These are phyloP conservation scores for Rattus rattus DNA, from an alignment of 2,113 vertebrate species.

Conservation along the genomic window DNA sequence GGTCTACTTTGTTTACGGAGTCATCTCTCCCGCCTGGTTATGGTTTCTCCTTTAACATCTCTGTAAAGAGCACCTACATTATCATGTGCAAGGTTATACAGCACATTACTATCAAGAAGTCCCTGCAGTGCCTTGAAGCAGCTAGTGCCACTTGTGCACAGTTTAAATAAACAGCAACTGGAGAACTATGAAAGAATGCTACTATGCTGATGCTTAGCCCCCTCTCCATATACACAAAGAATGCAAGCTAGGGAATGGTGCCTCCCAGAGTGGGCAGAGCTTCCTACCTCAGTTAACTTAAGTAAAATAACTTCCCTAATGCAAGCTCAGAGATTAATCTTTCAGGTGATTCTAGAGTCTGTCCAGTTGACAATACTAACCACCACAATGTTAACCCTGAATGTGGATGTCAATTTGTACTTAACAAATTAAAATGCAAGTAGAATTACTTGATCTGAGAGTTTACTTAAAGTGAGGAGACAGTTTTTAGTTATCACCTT, in stretches of 20 bases:
- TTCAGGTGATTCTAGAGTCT: not conserved
- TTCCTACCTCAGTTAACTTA: not conserved
- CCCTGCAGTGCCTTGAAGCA: not conserved
- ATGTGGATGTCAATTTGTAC: not conserved
- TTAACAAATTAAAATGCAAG: not conserved
- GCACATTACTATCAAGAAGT: not conserved
- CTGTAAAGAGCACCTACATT: not conserved
- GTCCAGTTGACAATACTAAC: not conserved
- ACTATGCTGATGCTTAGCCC: fast-evolving
- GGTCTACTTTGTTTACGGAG: not conserved
- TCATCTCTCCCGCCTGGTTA: not conserved
- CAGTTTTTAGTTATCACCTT: too few relatives aligned
- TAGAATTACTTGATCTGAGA: too few relatives aligned
- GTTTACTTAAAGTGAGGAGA: not conserved
- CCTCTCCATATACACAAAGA: not conserved
- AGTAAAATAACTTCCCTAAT: not conserved
- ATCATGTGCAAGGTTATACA: not conserved
- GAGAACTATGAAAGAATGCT: not conserved
- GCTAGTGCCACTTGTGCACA: not conserved
- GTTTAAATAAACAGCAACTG: not conserved
- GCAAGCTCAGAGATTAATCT: not conserved
- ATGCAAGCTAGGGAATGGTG: not conserved
- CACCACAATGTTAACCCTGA: not conserved
- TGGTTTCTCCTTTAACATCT: not conserved
- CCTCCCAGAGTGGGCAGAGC: not conserved